These are phyloP conservation scores for Andrena praecox DNA, from an alignment of 2,888 invertebrate genomes.

Conservation along the genomic window DNA sequence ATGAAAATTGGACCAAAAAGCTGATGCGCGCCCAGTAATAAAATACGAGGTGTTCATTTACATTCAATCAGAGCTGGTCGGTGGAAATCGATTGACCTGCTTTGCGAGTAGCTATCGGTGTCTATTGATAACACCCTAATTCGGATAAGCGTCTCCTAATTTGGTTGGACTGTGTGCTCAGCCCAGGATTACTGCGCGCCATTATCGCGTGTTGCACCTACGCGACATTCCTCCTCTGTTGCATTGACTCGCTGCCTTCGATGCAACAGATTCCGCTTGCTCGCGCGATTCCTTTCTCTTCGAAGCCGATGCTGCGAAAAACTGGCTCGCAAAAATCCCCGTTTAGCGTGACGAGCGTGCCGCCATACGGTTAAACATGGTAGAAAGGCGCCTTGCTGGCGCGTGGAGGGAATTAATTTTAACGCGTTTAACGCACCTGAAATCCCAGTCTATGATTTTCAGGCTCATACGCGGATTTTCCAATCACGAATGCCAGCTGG, in stretches of 20 bases:
- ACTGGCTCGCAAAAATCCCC: constrained; percentile 27
- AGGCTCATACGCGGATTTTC: constrained; percentile 22
- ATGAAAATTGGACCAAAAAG: no score
- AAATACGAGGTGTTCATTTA: no score
- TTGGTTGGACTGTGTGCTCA: background rate
- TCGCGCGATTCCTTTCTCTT: constrained; percentile 61
- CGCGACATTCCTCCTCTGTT: constrained; percentile 12
- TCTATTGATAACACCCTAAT: no score
- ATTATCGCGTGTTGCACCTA: constrained; percentile 7
- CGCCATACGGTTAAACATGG: constrained; percentile 28
- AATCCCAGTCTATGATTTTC: constrained; percentile 14
- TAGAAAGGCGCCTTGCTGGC: constrained; percentile 25
- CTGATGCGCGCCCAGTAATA: no score
- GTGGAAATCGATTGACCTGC: no score
- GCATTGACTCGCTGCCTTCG: constrained; percentile 38
- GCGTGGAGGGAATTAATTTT: constrained; percentile 15
- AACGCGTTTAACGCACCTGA: background rate
- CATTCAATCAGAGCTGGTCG: no score
- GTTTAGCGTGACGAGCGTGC: constrained; percentile 9
- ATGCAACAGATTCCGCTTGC: constrained; percentile 32
- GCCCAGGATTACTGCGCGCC: background rate
- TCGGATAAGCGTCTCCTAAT: background rate
- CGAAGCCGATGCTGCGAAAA: constrained; percentile 9
- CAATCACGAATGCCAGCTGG: background rate
- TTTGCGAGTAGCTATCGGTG: no score